Evolutionary conservation across 2,888 invertebrate species (phyloP).

Genomic region (Aplocera efformata): DNA sequence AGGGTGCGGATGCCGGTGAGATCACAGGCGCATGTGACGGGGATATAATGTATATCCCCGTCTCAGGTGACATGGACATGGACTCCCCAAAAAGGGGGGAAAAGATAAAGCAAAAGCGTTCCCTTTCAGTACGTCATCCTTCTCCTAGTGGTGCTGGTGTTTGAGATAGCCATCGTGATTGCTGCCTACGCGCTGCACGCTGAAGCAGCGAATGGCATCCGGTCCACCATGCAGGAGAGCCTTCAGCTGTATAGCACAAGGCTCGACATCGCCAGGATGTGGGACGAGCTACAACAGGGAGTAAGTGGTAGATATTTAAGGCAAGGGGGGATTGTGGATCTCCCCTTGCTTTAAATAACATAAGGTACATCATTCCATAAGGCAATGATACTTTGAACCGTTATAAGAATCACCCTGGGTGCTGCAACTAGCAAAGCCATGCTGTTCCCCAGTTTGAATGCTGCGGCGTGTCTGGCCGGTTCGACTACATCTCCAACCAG

Average conservation of each 20-base stretch:
- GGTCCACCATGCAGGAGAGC: slow-evolving; percentile 49
- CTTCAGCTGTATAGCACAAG: slow-evolving; percentile 44
- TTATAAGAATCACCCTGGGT: no score
- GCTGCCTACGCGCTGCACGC: slow-evolving; percentile 49
- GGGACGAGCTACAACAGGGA: slow-evolving; percentile 63
- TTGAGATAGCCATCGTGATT: slow-evolving; percentile 57
- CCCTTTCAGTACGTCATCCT: slow-evolving; percentile 56
- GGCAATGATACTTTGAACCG: no score
- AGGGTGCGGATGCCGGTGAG: no score
- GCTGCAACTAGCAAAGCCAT: no score
- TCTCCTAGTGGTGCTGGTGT: slow-evolving; percentile 50
- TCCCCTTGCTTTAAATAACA: no score
- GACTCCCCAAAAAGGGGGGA: no score
- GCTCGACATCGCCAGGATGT: slow-evolving; percentile 46
- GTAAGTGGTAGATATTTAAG: slow-evolving; percentile 47
- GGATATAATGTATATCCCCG: no score
- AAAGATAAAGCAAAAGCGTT: no score
- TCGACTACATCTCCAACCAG: slow-evolving; percentile 73
- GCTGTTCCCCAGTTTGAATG: slow-evolving; percentile 79
- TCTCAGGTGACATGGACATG: no score
- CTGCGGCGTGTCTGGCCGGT: slow-evolving; percentile 80
- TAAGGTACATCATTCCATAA: no score
- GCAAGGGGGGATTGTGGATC: no score
- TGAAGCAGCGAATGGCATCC: slow-evolving; percentile 44
- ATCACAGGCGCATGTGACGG: no score